Evolutionary conservation across 64 coral and sea anemone species (phyloP).

Genomic region (Astreopora myriophthalma): DNA sequence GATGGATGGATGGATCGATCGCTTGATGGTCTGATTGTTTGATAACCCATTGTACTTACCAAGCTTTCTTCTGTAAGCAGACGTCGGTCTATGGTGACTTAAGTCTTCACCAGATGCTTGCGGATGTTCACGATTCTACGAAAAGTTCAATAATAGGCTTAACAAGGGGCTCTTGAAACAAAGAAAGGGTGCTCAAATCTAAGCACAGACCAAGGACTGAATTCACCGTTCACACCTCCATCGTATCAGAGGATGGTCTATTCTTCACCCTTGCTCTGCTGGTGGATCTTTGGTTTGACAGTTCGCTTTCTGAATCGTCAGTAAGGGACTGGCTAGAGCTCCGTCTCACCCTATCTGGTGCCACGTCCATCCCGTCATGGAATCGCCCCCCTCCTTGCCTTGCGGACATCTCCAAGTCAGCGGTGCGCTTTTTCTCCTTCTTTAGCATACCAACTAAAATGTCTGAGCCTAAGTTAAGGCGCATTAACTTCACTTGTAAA

Average conservation of each 20-base stretch:
- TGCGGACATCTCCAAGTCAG: conserved; percentile 39
- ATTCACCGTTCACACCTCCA: not conserved
- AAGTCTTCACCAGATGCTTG: conserved; percentile 31
- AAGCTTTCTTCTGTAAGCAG: conserved; percentile 39
- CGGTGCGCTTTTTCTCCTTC: conserved; percentile 88
- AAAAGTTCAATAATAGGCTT: not conserved
- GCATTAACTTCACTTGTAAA: not conserved
- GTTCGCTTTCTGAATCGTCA: conserved; percentile 57
- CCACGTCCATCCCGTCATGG: not conserved
- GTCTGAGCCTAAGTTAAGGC: conserved; percentile 65
- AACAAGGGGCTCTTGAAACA: not conserved
- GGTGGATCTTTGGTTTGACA: conserved; percentile 10
- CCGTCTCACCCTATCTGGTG: conserved; percentile 1
- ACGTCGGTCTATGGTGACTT: conserved; percentile 12
- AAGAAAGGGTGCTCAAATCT: not conserved
- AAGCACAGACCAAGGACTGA: not conserved
- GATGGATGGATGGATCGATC: no score
- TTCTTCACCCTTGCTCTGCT: conserved; percentile 46
- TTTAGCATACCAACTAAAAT: conserved; percentile 97
- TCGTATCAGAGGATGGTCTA: conserved; percentile 63
- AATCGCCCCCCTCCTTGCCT: conserved; percentile 14
- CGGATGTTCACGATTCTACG: conserved; percentile 53
- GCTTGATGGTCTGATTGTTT: no score
- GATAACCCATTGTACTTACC: not conserved
- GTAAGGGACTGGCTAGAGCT: conserved; percentile 52